A percentile compares a stretch with the other conserved stretches of the same genome.
These are phyloP conservation scores for Drosophila littoralis DNA, from an alignment of 1,140 invertebrate species.

Conservation along the genomic window DNA sequence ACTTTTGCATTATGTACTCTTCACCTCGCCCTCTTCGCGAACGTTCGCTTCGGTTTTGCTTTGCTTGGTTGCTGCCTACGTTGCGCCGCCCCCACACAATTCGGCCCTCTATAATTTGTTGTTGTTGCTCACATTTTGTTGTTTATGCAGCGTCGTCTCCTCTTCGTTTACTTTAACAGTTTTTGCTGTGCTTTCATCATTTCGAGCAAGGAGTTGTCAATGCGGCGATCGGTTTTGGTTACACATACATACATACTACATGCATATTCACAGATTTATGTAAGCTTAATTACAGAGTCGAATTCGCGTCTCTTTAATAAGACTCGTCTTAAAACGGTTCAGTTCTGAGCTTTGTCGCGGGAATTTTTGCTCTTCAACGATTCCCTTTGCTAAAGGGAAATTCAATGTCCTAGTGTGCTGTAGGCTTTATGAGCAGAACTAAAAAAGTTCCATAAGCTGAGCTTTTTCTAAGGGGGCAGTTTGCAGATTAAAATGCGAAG, in stretches of 20 bases:
- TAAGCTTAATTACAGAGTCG: neutral
- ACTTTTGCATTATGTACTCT: conserved; percentile 66
- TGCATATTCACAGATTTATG: neutral
- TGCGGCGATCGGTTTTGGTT: conserved; percentile 22
- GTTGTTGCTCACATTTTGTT: conserved; percentile 40
- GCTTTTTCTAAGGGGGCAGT: too few species aligned
- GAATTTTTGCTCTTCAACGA: too few species aligned
- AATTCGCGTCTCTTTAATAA: neutral
- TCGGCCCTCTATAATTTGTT: conserved; percentile 54
- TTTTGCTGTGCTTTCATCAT: conserved; percentile 51
- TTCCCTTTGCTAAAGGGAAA: neutral
- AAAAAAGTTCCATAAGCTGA: too few species aligned
- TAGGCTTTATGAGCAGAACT: too few species aligned
- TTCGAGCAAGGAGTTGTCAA: conserved; percentile 46
- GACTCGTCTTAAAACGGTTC: neutral
- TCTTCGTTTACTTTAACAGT: conserved; percentile 55
- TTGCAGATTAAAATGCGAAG: too few species aligned
- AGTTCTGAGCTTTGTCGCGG: too few species aligned
- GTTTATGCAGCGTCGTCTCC: conserved; percentile 41
- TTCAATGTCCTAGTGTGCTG: neutral
- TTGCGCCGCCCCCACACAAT: conserved; percentile 68
- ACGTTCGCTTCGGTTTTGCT: conserved; percentile 18
- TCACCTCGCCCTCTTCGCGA: neutral
- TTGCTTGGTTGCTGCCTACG: conserved; percentile 27
- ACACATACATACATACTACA: neutral